Evolutionary conservation across 1,140 invertebrate genomes (phyloP), one percentile per base, ranked within the genome.

Genomic region (Chymomyza costata): DNA sequence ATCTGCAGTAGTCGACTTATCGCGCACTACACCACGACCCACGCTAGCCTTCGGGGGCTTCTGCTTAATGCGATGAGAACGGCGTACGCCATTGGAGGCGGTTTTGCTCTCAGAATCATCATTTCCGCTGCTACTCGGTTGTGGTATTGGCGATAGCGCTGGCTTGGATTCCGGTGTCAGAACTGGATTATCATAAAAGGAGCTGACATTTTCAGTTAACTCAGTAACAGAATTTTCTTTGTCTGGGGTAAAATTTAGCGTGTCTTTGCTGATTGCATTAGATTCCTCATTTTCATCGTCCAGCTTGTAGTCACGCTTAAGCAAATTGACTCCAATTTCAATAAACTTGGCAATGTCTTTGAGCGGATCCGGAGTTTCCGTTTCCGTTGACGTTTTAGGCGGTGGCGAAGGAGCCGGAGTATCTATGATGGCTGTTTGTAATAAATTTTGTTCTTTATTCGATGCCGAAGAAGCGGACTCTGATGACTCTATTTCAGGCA

Each of bases 341-440:
- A 84, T 84, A 31, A 84, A 84, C n/a, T 84, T 84, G 34, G 65
- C 82, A 25, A 84, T 84, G 38, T 84, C 82, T 11, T 65, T 61
- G 0, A 84, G 49, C 2, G 78, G 61, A 63, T 84, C 65, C 2
- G 70, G 47, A 1, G 48, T 13, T 3, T 80, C 66, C 3, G 41
- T 11, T 2, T 80, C 59, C 0, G 65, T 16, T 1, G 70, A 31
- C 6, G 18, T 40, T 16, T 2, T 13, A 13, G 15, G 2, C 15
- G 38, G 15, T 14, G 15, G 8, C 3, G 15, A 13, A n/a, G 15
- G 15, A 6, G 38, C 7, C 18, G 15, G 44, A 16, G 34, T 49
- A 15, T 13, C 32, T 28, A 40, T 19, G 43, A 30, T 3, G 43
- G 18, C 5, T 31, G 14, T n/a, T n/a, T n/a, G n/a, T n/a, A n/a